Evolutionary conservation across 2,797 vertebrate species (phyloP).

Genomic region (Tolypeutes matacus): DNA sequence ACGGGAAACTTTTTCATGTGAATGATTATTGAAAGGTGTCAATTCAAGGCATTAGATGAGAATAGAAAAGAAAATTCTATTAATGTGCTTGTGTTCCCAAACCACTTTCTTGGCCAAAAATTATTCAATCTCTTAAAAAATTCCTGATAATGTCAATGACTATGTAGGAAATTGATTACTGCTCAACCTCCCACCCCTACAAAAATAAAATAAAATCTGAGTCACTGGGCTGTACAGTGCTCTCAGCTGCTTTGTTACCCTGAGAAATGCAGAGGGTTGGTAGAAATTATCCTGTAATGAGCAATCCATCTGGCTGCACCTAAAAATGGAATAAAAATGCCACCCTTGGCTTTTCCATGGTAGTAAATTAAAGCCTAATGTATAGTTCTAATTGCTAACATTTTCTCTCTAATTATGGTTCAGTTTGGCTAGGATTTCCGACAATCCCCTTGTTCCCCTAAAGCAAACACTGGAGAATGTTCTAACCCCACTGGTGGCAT

Average conservation of each 20-base stretch:
- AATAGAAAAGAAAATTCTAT: neutral
- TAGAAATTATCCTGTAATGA: conserved; percentile 78
- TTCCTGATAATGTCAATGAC: conserved; percentile 36
- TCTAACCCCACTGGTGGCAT: conserved; percentile 89
- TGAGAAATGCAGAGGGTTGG: conserved; percentile 51
- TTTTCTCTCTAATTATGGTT: conserved; percentile 90
- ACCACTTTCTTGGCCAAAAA: conserved; percentile 50
- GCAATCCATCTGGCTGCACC: conserved; percentile 82
- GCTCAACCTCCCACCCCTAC: neutral
- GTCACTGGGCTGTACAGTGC: neutral
- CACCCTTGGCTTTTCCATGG: conserved; percentile 76
- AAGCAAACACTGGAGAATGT: conserved; percentile 90
- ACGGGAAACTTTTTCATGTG: neutral
- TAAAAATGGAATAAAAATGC: conserved; percentile 82
- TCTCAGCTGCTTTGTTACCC: conserved; percentile 55
- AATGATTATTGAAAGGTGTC: neutral
- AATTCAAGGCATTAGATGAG: neutral
- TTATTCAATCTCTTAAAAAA: conserved; percentile 46
- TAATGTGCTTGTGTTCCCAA: neutral
- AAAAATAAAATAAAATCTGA: conserved; percentile 53
- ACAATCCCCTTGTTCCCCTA: conserved; percentile 90
- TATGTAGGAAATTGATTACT: conserved; percentile 28
- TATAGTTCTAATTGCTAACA: conserved; percentile 90
- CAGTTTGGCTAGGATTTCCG: conserved; percentile 90
- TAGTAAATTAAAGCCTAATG: conserved; percentile 83